phyloP scores from a whole-genome alignment of 2,113 vertebrate genomes.

The Pogonocichla stellata region DNA sequence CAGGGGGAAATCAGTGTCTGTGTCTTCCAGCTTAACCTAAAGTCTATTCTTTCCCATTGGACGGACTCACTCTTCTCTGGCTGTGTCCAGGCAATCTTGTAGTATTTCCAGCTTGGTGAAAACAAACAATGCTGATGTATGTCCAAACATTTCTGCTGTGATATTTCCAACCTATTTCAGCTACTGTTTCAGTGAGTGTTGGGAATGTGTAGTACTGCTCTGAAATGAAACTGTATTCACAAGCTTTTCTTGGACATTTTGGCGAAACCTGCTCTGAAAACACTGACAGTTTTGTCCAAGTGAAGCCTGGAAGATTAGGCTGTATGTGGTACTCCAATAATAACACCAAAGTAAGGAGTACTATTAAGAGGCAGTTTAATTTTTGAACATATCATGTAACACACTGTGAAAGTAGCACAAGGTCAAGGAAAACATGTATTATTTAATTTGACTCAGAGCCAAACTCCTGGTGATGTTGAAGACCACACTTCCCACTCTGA shows the following conservation, averaged over 20 bases:
- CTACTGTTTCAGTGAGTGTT: background rate
- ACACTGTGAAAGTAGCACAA: conserved; percentile 34
- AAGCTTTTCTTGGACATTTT: conserved; percentile 27
- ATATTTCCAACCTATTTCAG: background rate
- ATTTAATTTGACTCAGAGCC: conserved; percentile 54
- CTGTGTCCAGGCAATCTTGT: background rate
- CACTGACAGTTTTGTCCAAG: conserved; percentile 28
- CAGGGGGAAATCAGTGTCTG: background rate
- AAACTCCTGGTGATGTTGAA: conserved; percentile 39
- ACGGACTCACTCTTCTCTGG: background rate
- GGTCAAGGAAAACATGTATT: conserved; percentile 55
- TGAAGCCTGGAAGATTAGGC: background rate
- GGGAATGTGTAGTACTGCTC: background rate
- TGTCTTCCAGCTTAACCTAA: background rate
- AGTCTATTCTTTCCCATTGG: background rate
- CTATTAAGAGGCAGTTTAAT: conserved; percentile 29
- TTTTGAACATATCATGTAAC: conserved; percentile 23
- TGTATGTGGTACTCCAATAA: conserved; percentile 32
- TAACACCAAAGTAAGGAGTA: conserved; percentile 14
- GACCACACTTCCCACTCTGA: conserved; percentile 4
- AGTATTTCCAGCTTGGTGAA: background rate
- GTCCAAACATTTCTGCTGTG: background rate
- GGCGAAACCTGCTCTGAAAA: background rate
- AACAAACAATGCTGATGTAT: background rate
- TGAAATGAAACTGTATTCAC: background rate